Evolutionary conservation across 2,113 vertebrate genomes (phyloP).

Genomic region (Microcebus tavaratra): DNA sequence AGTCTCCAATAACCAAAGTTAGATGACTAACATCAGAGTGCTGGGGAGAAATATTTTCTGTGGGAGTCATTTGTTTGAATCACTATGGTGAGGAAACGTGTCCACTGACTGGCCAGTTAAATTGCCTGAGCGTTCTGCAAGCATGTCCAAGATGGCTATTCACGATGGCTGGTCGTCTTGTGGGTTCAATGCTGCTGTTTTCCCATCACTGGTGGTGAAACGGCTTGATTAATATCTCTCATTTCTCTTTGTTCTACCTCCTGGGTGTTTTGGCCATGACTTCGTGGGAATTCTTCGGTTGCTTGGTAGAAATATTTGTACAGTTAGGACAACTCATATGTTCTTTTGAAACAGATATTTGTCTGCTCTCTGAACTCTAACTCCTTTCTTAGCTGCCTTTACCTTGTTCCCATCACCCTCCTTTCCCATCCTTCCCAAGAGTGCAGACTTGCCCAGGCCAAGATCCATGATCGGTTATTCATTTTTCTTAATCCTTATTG

Average conservation of each 20-base stretch:
- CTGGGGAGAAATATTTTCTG: conserved; percentile 57
- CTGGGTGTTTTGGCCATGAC: conserved; percentile 73
- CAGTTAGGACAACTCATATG: conserved; percentile 64
- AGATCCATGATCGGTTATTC: neutral
- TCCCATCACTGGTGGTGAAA: conserved; percentile 47
- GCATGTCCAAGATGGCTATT: conserved; percentile 57
- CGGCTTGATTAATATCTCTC: conserved; percentile 76
- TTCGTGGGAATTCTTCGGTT: conserved; percentile 76
- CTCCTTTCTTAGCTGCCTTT: neutral
- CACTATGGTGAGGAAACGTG: conserved; percentile 72
- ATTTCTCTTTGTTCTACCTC: conserved; percentile 71
- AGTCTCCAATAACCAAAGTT: neutral
- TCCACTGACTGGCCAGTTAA: conserved; percentile 20
- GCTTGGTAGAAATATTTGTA: conserved; percentile 77
- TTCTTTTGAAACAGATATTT: conserved; percentile 66
- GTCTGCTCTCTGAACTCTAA: conserved; percentile 49
- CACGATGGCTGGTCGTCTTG: neutral
- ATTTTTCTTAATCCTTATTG: neutral
- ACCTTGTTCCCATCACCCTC: conserved; percentile 16
- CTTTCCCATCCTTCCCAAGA: neutral
- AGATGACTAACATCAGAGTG: conserved; percentile 10
- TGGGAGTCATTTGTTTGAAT: conserved; percentile 59
- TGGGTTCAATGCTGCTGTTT: conserved; percentile 34
- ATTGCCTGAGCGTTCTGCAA: conserved; percentile 24
- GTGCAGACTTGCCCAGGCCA: neutral